A percentile compares a stretch with the other conserved stretches of the same genome.
phyloP scores from a whole-genome alignment of 2,797 vertebrate genomes.

The Aulostomus chinensis region DNA sequence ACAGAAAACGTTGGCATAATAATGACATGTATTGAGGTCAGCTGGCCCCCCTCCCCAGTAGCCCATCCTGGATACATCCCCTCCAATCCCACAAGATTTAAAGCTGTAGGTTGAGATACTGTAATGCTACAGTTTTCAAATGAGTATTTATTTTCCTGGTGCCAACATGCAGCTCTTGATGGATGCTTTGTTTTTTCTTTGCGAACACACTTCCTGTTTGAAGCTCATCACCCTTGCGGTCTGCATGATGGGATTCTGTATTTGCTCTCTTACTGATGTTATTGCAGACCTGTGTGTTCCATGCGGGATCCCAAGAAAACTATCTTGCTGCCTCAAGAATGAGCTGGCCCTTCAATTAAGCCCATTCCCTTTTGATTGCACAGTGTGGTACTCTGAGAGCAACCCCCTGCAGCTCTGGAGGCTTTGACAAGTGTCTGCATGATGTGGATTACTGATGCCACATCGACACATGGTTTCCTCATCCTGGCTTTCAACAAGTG shows the following conservation, averaged over 20 bases:
- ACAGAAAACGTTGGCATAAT: conserved; percentile 57
- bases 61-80: conserved; percentile 25
- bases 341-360: conserved; percentile 48
- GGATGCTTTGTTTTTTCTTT: conserved; percentile 16
- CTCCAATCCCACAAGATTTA: neutral
- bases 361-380: conserved; percentile 52
- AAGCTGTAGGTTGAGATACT: conserved; percentile 15
- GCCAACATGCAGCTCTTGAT: conserved; percentile 1
- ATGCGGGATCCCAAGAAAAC: conserved; percentile 49
- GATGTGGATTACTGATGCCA: conserved; percentile 48
- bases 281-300: conserved; percentile 38
- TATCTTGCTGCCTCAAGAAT: conserved; percentile 27
- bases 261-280: conserved; percentile 41
- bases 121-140: conserved; percentile 1
- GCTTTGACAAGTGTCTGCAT: conserved; percentile 44
- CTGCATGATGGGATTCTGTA: conserved; percentile 36
- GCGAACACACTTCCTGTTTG: conserved; percentile 8
- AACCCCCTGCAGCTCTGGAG: conserved; percentile 25
- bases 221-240: conserved; percentile 26
- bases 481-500: conserved; percentile 32
- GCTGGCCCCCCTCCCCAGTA: conserved; percentile 49
- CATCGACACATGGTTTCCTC: conserved; percentile 29
- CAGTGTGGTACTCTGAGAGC: conserved; percentile 45
- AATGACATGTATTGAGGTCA: conserved; percentile 80
- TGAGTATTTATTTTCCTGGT: conserved; percentile 10